Conservation (phyloP, 2,797 vertebrate species). For the Intellagama lesueurii region DNA sequence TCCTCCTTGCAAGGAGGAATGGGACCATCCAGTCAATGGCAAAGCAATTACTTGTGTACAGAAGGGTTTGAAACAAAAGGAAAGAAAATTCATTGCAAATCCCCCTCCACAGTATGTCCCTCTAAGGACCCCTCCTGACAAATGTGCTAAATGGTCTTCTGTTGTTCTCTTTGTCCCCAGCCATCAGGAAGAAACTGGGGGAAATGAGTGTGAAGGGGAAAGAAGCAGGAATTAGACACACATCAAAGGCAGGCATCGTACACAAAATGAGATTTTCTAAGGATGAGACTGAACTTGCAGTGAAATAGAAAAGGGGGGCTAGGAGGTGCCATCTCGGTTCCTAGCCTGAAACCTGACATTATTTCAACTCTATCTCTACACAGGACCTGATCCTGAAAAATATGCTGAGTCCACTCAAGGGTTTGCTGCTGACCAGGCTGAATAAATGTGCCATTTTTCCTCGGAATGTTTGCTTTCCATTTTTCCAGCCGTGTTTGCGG, state of each 20-base stretch:
- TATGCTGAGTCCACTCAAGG: not conserved
- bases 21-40: not conserved
- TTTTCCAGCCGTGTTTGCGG: not conserved
- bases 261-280: not conserved
- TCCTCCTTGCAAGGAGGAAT: conserved; percentile 7
- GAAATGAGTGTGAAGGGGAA: conserved; percentile 31
- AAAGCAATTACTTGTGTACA: not conserved
- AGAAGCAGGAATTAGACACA: conserved; percentile 30
- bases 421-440: rapidly evolving
- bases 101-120: not conserved
- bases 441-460: not conserved
- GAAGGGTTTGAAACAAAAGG: conserved; percentile 3
- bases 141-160: rapidly evolving
- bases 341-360: not conserved
- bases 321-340: not conserved
- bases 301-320: not conserved
- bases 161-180: not conserved
- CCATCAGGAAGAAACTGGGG: not conserved
- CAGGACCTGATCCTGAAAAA: not conserved
- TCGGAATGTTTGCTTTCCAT: conserved; percentile 4
- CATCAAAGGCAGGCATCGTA: conserved; percentile 6
- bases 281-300: not conserved
- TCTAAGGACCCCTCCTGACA: not conserved
- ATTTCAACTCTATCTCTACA: not conserved
- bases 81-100: conserved; percentile 8